Evolutionary conservation across 1,140 invertebrate genomes (phyloP).

Genomic region (Cydia amplana): DNA sequence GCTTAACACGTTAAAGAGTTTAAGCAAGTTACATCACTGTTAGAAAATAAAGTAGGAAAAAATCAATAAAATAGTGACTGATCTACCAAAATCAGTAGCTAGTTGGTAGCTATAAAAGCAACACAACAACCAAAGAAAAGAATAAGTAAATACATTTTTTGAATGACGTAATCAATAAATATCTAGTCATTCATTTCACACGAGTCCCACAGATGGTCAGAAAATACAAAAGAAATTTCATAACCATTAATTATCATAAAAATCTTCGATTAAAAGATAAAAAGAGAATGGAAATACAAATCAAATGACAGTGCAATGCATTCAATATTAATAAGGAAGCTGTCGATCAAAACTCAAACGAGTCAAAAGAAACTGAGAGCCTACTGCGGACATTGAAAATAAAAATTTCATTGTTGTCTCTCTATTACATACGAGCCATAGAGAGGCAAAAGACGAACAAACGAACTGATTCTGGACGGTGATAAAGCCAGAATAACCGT

Average conservation of each 20-base stretch:
- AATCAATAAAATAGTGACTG: too few species aligned
- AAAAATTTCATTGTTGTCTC: too few species aligned
- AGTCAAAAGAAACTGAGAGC: background rate
- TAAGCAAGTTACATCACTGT: too few species aligned
- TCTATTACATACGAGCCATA: too few species aligned
- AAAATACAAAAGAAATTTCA: background rate
- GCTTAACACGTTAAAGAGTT: too few species aligned
- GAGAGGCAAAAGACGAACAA: too few species aligned
- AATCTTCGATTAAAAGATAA: background rate
- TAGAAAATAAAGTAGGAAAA: too few species aligned
- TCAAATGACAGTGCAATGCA: slow-evolving; percentile 4
- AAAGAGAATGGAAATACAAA: background rate
- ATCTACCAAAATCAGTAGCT: too few species aligned
- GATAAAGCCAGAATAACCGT: slow-evolving; percentile 21
- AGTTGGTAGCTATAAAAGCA: background rate
- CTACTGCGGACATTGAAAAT: too few species aligned
- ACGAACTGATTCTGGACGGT: background rate
- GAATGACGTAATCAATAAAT: background rate
- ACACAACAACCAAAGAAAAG: background rate
- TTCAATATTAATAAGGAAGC: background rate
- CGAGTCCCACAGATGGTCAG: background rate
- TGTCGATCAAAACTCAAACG: slow-evolving; percentile 14
- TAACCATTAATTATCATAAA: background rate
- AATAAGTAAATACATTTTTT: background rate
- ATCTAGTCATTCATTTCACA: background rate